Conservation (phyloP, 2,113 vertebrate genomes). For the Cheirogaleus medius region DNA sequence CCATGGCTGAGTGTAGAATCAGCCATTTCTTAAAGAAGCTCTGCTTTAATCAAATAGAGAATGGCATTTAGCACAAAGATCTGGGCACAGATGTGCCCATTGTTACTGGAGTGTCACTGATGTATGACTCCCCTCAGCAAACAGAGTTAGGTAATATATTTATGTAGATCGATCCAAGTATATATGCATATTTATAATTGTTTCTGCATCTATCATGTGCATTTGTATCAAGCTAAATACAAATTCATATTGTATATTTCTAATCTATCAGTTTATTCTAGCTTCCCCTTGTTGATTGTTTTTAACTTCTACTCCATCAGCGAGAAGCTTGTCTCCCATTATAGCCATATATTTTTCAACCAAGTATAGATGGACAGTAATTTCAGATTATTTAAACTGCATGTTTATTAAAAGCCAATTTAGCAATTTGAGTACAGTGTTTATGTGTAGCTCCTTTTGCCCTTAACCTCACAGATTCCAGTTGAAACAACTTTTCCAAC, state of each 20-base stretch:
- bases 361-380: not conserved
- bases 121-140: not conserved
- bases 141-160: not conserved
- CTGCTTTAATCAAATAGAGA: not conserved
- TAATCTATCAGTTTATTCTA: not conserved
- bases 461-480: not conserved
- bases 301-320: not conserved
- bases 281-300: not conserved
- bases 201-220: not conserved
- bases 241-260: not conserved
- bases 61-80: not conserved
- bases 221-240: not conserved
- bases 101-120: not conserved
- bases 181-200: not conserved
- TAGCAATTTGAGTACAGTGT: not conserved
- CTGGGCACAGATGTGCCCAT: too few relatives aligned
- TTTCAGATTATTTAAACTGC: not conserved
- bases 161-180: not conserved
- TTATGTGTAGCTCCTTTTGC: too few relatives aligned
- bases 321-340: not conserved
- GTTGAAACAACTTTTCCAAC: not conserved
- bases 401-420: not conserved
- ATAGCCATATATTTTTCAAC: not conserved
- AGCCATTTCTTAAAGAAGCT: not conserved
- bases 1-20: not conserved